Conservation (phyloP, 64 coral and sea anemone genomes). For the Montipora foliosa region DNA sequence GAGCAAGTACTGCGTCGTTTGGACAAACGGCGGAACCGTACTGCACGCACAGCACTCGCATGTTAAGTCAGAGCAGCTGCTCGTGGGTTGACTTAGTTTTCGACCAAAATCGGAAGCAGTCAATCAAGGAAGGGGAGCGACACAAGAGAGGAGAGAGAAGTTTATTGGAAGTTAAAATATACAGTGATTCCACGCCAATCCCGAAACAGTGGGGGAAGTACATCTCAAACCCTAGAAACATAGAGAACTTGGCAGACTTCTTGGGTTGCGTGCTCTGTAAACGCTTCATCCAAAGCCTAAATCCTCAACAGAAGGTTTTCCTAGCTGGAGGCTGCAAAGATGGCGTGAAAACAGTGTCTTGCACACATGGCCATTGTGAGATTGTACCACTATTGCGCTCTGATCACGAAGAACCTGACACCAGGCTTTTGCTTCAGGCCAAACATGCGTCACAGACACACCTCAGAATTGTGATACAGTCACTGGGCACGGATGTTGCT, state of each 20-base stretch:
- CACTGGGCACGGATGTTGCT: not conserved
- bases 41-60: not conserved
- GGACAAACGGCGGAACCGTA: slow-evolving; percentile 5
- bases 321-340: not conserved
- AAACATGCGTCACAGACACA: slow-evolving; percentile 11
- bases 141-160: not conserved
- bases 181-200: not conserved
- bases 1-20: not conserved
- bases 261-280: not conserved
- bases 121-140: not conserved
- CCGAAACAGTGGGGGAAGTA: not conserved
- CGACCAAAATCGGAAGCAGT: not conserved
- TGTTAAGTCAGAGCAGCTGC: not conserved
- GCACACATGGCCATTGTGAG: not conserved
- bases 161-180: too few species aligned
- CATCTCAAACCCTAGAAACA: not conserved
- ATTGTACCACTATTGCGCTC: not conserved
- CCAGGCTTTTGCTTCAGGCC: not conserved
- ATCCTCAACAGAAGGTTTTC: not conserved
- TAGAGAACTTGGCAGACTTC: not conserved
- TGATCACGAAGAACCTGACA: not conserved
- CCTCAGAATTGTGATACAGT: slow-evolving; percentile 5
- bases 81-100: not conserved
- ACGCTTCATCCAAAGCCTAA: not conserved
- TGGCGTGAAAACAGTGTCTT: not conserved